Percentiles rank a stretch among this genome's conserved stretches.
Conservation (phyloP, 2,888 invertebrate genomes). For the Eupithecia pulchellata region DNA sequence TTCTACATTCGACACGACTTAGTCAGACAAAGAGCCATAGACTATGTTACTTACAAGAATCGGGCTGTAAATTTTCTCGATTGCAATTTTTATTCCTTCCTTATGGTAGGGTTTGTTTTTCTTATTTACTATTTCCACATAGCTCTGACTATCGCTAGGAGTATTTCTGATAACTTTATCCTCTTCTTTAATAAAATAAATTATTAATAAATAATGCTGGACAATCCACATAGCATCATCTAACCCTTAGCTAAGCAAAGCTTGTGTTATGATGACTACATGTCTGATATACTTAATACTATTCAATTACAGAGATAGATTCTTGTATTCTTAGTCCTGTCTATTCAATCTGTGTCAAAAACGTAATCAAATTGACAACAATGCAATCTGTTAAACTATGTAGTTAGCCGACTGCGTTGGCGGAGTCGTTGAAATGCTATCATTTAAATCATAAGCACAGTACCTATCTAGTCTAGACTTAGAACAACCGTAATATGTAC, state of each 20-base stretch:
- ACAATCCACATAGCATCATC: no score
- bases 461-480: constrained; percentile 56
- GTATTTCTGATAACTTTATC: neutral
- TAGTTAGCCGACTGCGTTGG: constrained; percentile 51
- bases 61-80: neutral
- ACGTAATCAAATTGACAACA: constrained; percentile 38
- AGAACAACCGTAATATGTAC: constrained; percentile 53
- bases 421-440: constrained; percentile 56
- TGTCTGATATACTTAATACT: no score
- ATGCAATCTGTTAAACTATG: constrained; percentile 55
- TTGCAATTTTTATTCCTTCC: neutral
- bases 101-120: neutral
- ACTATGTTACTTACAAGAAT: neutral
- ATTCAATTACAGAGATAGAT: no score
- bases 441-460: constrained; percentile 46
- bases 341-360: constrained; percentile 31
- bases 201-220: no score
- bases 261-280: no score
- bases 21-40: neutral
- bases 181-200: no score
- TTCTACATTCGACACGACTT: constrained; percentile 9
- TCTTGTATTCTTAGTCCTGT: constrained; percentile 1
- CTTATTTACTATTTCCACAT: neutral
- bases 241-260: no score
- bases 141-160: neutral